Conservation (phyloP, 2,797 vertebrate species). For the Macropodus opercularis region DNA sequence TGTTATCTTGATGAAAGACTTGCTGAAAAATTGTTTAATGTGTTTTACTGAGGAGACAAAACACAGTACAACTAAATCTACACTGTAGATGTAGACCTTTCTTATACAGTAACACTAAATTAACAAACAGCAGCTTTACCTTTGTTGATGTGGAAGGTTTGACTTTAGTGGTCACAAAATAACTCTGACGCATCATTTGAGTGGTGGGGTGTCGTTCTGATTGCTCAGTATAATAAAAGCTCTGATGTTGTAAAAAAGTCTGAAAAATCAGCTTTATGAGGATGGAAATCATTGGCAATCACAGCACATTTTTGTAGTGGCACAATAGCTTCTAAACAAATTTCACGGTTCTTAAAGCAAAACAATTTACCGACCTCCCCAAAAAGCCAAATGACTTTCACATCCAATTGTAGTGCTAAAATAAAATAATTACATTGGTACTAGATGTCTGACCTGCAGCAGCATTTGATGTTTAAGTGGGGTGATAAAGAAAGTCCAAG, state of each 20-base stretch:
- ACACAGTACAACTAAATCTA: conserved; percentile 27
- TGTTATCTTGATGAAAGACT: conserved; percentile 7
- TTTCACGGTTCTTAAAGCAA: not conserved
- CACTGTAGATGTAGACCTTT: conserved; percentile 3
- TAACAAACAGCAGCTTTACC: no score
- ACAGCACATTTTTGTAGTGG: not conserved
- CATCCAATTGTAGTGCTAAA: not conserved
- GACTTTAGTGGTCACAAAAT: conserved; percentile 13
- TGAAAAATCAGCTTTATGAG: not conserved
- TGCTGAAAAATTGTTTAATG: conserved; percentile 15
- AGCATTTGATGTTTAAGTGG: not conserved
- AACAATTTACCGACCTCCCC: not conserved
- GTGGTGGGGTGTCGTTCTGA: conserved; percentile 7
- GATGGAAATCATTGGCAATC: not conserved
- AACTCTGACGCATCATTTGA: conserved; percentile 14
- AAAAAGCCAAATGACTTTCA: not conserved
- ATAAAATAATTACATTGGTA: not conserved
- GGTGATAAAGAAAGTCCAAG: not conserved
- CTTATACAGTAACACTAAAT: conserved; percentile 11
- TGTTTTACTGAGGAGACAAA: conserved; percentile 17
- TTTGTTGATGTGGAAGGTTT: no score
- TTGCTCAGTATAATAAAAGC: not conserved
- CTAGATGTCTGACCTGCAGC: conserved; percentile 1
- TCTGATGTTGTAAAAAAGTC: not conserved
- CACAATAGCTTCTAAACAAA: not conserved